Evolutionary conservation across 2,888 invertebrate species (phyloP).

Genomic region (Metacarcinus magister): DNA sequence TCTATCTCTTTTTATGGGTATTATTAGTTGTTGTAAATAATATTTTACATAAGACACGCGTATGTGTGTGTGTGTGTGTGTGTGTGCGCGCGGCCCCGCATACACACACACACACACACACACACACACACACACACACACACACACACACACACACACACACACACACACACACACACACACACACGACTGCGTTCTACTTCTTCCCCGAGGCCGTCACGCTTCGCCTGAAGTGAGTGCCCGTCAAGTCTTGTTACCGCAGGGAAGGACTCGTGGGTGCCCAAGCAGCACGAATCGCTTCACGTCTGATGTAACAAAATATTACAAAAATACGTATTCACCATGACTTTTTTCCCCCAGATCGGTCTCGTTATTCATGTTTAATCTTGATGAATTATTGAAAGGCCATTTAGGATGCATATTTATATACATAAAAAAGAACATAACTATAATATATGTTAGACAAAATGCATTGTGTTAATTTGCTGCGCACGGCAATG

Average conservation of each 20-base stretch:
- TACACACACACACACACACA: too few relatives aligned
- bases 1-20: too few relatives aligned
- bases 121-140: neutral
- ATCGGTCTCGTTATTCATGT: too few relatives aligned
- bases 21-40: too few relatives aligned
- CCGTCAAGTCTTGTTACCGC: neutral
- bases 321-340: neutral
- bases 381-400: too few relatives aligned
- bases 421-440: too few relatives aligned
- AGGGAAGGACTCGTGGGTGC: neutral
- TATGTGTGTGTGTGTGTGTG: neutral
- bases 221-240: neutral
- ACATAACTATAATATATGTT: neutral
- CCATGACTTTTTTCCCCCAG: neutral
- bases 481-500: neutral
- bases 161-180: constrained; percentile 36
- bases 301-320: neutral
- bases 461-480: neutral
- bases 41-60: too few relatives aligned
- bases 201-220: neutral
- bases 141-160: constrained; percentile 43
- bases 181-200: neutral
- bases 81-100: too few relatives aligned
- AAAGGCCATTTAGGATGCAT: too few relatives aligned
- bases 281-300: neutral